Base-by-base conservation (phyloP, 2,888 invertebrate genomes). In the Synanthedon andrenaeformis region DNA sequence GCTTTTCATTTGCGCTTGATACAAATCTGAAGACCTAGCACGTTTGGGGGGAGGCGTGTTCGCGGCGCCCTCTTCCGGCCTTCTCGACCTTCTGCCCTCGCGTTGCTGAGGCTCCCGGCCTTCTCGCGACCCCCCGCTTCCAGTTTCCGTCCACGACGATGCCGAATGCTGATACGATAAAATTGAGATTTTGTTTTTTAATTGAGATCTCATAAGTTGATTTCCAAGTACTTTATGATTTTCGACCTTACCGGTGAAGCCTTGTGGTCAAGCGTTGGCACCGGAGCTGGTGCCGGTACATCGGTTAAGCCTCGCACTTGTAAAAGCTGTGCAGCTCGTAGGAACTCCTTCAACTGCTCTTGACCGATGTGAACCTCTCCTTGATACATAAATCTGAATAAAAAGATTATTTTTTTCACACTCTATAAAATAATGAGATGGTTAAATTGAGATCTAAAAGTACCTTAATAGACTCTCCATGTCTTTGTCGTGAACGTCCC, bases 321-420 rank as follows among this genome's bases (percentile, higher is more conserved):
- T 66, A 96, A 89, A 87, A 95, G 90, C 82, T 95, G 95, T 49
- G 96, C 96, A 59, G 95, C 95, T 81, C 93, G 92, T 62, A 96
- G 88, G 79, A 96, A 95, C 76, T 95, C 94, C 60, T 93, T 92
- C 65, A 96, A 87, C 75, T 95, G 94, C 68, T 95, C 95, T 77
- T 96, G 95, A 23, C 94, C 94, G 65, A 96, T 94, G 79, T 95
- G 94, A 41, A 96, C 96, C 81, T 96, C 96, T 58, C 96, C 96
- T 80, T 95, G 94, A 81, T 96, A 96, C 95, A 96, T 96, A 88
- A 96, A 96, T 82, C 93, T 93, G 72, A 0, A 35, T 35, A 35
- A 35, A 35, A 35, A 35, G 8, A 35, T 45, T 45, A 14, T 4
- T 3, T 42, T 42, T 12, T 14, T 17, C 4, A 52, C 42, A 17